Evolutionary conservation across 2,113 vertebrate genomes (phyloP), one percentile per base, ranked within the genome.

Genomic region (Dasypus novemcinctus): DNA sequence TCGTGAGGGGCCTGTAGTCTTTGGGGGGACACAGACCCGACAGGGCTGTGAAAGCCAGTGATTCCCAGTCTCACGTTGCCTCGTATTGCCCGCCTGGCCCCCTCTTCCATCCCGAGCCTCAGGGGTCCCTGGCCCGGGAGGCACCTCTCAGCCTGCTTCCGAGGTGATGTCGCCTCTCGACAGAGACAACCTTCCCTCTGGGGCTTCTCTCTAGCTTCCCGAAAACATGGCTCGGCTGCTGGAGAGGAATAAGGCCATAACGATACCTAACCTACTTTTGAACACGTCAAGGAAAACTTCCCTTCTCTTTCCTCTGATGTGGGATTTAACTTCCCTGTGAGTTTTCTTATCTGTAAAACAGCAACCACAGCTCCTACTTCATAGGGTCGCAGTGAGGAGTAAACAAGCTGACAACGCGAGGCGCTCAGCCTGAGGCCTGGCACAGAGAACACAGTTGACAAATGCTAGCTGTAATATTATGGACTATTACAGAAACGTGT

Each of bases 111-210:
- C 61, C 49, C 21, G 61, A n/a, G 59, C 38, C 4, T 9, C 3
- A 15, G 84, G 23, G 23, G 15, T 69, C 66, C 66, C 33, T 36
- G n/a, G 36, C 33, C 66, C 33, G 9, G 33, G 63, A 57, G 0
- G 3, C 61, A 14, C 0, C 27, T 71, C 31, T 59, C 27, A 69
- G 76, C 49, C 25, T 2, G 21, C 36, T 10, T 36, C 33, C 20
- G 10, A 11, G 6, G 0, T 10, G 20, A 33, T 12, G 13, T 17
- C 72, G 38, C 63, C 8, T 12, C 21, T n/a, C 4, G 1, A 29
- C 0, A 1, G 5, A 52, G 72, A 75, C 31, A 66, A 75, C 2
- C 0, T 68, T 57, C 29, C 87, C 69, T 87, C 54, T 1, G 54
- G 88, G 49, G 81, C 64, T 69, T 41, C 27, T 38, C 33, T 0